These are phyloP conservation scores for Nanorana parkeri DNA, from an alignment of 2,113 vertebrate genomes.

Conservation along the genomic window DNA sequence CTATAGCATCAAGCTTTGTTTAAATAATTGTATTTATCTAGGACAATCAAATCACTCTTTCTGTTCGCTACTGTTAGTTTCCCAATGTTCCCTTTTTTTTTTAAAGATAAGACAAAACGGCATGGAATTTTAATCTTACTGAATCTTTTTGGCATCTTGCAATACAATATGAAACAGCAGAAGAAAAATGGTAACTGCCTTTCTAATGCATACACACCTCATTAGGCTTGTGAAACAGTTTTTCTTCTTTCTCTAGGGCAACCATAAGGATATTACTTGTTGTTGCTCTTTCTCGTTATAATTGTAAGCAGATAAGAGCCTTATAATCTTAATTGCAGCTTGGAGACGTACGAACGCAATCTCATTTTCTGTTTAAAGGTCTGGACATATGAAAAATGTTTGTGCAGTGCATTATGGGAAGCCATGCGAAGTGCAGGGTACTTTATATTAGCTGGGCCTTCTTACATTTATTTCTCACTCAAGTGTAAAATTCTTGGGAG, in stretches of 20 bases:
- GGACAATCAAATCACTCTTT: not conserved
- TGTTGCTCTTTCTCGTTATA: slow-evolving; percentile 45
- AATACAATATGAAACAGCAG: slow-evolving; percentile 63
- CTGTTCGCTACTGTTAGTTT: not conserved
- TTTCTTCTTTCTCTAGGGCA: slow-evolving; percentile 66
- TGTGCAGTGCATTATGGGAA: not conserved
- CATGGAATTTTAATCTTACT: slow-evolving; percentile 26
- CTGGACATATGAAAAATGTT: slow-evolving; percentile 11
- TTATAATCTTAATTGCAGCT: slow-evolving; percentile 41
- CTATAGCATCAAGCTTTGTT: not conserved
- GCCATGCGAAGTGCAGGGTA: slow-evolving; percentile 23
- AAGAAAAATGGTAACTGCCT: slow-evolving; percentile 65
- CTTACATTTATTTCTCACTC: not conserved
- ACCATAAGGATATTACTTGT: slow-evolving; percentile 62
- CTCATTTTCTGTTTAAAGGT: slow-evolving; percentile 58
- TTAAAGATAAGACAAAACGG: slow-evolving; percentile 4
- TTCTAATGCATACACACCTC: slow-evolving; percentile 63
- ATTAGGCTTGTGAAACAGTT: slow-evolving; percentile 68
- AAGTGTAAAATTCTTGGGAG: not conserved
- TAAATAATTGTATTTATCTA: not conserved
- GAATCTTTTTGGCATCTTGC: slow-evolving; percentile 58
- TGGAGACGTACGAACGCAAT: slow-evolving; percentile 40
- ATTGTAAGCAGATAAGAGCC: slow-evolving; percentile 44
- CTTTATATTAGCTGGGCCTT: not conserved
- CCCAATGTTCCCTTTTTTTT: not conserved